Evolutionary conservation across 1,140 invertebrate genomes (phyloP).

Genomic region (Psilanteris sp.): DNA sequence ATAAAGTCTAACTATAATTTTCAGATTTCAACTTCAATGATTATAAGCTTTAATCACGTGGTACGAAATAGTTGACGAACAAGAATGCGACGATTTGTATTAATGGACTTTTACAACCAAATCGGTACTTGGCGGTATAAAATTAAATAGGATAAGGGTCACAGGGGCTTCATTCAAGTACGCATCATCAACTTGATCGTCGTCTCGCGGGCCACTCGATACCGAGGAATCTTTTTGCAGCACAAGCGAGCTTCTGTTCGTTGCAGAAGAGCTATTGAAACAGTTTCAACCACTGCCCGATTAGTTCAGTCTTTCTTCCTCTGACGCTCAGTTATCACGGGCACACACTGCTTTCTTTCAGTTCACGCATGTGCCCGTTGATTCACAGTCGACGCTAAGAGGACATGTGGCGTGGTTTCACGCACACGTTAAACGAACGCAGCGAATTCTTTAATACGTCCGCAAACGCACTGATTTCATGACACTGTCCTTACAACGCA

Average conservation of each 20-base stretch:
- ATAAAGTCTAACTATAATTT: no score
- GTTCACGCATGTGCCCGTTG: conserved; percentile 10
- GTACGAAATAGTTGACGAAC: no score
- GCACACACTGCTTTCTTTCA: conserved; percentile 46
- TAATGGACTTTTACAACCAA: no score
- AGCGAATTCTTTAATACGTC: conserved; percentile 59
- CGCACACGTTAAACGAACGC: conserved; percentile 30
- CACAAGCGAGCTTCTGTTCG: conserved; percentile 70
- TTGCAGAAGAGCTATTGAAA: conserved; percentile 60
- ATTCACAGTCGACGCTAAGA: conserved; percentile 15
- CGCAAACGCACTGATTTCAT: conserved; percentile 39
- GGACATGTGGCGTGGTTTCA: conserved; percentile 59
- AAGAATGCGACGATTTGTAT: no score
- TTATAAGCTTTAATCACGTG: no score
- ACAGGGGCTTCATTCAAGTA: conserved; percentile 49
- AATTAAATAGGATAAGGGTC: conserved; percentile 29
- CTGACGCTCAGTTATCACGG: conserved; percentile 49
- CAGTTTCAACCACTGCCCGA: conserved; percentile 58
- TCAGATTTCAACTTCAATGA: no score
- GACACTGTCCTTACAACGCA: conserved; percentile 32
- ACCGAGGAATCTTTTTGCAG: conserved; percentile 47
- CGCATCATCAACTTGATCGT: conserved; percentile 44
- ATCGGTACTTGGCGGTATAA: background rate
- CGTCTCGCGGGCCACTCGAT: conserved; percentile 53
- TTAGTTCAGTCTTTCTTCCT: conserved; percentile 59